Evolutionary conservation across 2,888 invertebrate species (phyloP), one percentile per base, ranked within the genome.

Genomic region (Coecobrya sp.): DNA sequence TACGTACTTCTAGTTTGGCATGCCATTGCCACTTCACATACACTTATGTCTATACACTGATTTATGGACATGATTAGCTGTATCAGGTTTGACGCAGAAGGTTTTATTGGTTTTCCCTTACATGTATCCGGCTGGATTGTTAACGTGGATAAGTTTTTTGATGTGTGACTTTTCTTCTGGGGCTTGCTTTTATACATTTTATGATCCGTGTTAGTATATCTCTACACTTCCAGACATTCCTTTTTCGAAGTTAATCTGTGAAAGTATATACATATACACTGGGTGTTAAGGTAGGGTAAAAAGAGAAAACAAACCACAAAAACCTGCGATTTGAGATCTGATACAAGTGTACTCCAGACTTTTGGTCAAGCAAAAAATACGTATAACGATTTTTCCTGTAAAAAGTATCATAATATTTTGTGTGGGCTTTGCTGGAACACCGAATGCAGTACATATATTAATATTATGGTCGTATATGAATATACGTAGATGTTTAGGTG

Each of bases 1-100:
- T 22, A 36, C 59, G 8, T 10, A 62, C 4, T 0, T 30, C 19
- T 36, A 11, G 81, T 36, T 22, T 36, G 55, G 25, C n/a, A 79
- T 91, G 86, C 91, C 91, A 91, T 79, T 86, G 81, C 91, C 81
- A 86, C 81, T n/a, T n/a, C n/a, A n/a, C n/a, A n/a, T n/a, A n/a
- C n/a, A n/a, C n/a, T 91, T 84, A 91, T 81, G 91, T 70, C 91
- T 79, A 91, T 91, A 81, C 65, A 55, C 90, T 91, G 91, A 91
- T 91, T 91, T 91, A 91, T 91, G 91, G 81, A 79, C 79, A 86
- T 91, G 91, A 91, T 91, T 91, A 91, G 86, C 70, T 68, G 91
- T 91, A 91, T 91, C 91, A 91, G 62, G 91, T 91, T 91, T 91
- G 91, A 91, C 91, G 86, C 86, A 91, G 79, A 62, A 86, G 76